Conservation (phyloP, 64 coral and sea anemone genomes). For the Porites australiensis region DNA sequence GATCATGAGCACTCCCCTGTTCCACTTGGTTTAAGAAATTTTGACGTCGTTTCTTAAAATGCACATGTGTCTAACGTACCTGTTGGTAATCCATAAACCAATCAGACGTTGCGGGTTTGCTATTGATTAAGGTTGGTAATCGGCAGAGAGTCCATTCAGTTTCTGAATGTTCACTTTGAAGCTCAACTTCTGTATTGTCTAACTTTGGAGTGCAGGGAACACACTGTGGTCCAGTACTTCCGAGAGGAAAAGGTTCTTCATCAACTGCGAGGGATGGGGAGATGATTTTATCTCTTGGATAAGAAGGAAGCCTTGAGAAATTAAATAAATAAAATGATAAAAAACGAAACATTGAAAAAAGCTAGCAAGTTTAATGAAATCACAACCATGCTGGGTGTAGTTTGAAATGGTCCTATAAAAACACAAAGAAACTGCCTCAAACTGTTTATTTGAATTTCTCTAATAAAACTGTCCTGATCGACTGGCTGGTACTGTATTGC, state of each 20-base stretch:
- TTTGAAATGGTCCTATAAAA: too few relatives aligned
- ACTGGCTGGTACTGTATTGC: too few relatives aligned
- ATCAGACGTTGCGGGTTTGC: background rate
- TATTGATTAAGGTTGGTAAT: conserved; percentile 1
- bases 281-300: background rate
- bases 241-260: conserved; percentile 9
- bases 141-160: background rate
- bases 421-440: too few relatives aligned
- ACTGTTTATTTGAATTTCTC: too few relatives aligned
- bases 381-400: too few relatives aligned
- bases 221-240: conserved; percentile 29
- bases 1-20: too few relatives aligned
- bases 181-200: background rate
- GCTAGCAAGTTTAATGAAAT: too few relatives aligned
- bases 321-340: too few relatives aligned
- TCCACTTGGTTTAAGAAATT: too few relatives aligned
- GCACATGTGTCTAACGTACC: background rate
- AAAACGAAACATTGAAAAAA: background rate
- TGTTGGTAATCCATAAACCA: background rate
- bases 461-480: too few relatives aligned
- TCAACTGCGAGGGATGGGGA: background rate
- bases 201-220: conserved; percentile 25
- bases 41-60: too few relatives aligned
- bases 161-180: background rate
- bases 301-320: background rate